Evolutionary conservation across 2,113 vertebrate genomes (phyloP).

Genomic region (pig (Sus scrofa)): T2T-Sscrofa CM000812.6:235823501-235824000

Average conservation of each 20-base stretch:
- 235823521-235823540: neutral
- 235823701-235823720: neutral
- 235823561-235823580: neutral
- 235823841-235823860: neutral
- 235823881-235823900: neutral
- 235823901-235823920: neutral
- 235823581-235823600: neutral
- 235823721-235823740: fast-evolving
- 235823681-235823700: neutral
- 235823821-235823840: neutral
- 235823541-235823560: neutral
- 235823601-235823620: neutral
- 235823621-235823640: neutral
- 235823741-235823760: neutral
- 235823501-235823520: neutral
- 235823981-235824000: neutral
- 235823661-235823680: neutral
- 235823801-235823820: neutral
- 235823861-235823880: neutral
- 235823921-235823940: neutral
- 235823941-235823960: conserved; percentile 30
- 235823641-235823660: neutral
- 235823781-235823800: neutral
- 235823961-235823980: neutral
- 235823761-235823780: neutral